Percentiles rank a stretch among this genome's conserved stretches.
These are phyloP conservation scores for Phrynocephalus guinanensis DNA, from an alignment of 2,797 vertebrate genomes.

Conservation along the genomic window DNA sequence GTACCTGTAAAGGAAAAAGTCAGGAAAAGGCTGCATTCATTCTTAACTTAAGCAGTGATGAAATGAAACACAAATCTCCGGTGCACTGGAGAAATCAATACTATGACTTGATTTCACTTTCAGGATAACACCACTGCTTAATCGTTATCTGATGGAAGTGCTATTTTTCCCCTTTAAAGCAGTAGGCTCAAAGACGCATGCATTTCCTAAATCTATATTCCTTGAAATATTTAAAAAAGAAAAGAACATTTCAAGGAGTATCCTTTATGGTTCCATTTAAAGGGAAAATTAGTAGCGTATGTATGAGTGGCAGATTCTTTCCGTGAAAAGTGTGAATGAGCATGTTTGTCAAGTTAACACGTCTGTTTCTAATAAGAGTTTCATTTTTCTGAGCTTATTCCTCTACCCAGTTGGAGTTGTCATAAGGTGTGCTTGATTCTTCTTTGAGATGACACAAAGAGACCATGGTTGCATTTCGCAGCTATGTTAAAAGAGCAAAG, in stretches of 20 bases:
- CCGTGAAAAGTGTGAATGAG: slow-evolving; percentile 47
- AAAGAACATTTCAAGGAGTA: background rate
- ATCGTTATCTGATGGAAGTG: slow-evolving; percentile 46
- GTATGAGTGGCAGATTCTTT: slow-evolving; percentile 34
- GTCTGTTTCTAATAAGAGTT: slow-evolving; percentile 59
- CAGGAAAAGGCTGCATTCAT: slow-evolving; percentile 34
- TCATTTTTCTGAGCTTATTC: slow-evolving; percentile 53
- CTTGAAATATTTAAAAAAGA: slow-evolving; percentile 52
- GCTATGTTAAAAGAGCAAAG: slow-evolving; percentile 51
- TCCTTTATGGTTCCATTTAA: slow-evolving; percentile 58
- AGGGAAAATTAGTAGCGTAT: slow-evolving; percentile 59
- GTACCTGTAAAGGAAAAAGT: slow-evolving; percentile 50
- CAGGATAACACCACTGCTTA: slow-evolving; percentile 39
- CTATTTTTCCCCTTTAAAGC: slow-evolving; percentile 40
- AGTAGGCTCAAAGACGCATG: slow-evolving; percentile 54
- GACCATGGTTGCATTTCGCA: slow-evolving; percentile 53
- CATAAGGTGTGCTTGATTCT: slow-evolving; percentile 22
- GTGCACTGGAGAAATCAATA: slow-evolving; percentile 37
- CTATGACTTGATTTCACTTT: slow-evolving; percentile 53
- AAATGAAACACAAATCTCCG: slow-evolving; percentile 43
- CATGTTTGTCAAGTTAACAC: slow-evolving; percentile 55
- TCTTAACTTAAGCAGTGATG: slow-evolving; percentile 51
- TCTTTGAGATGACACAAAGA: slow-evolving; percentile 53
- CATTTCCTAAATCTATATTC: slow-evolving; percentile 46
- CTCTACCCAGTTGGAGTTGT: slow-evolving; percentile 38